phyloP scores from a whole-genome alignment of 2,113 vertebrate species.

The Leucopsar rothschildi region DNA sequence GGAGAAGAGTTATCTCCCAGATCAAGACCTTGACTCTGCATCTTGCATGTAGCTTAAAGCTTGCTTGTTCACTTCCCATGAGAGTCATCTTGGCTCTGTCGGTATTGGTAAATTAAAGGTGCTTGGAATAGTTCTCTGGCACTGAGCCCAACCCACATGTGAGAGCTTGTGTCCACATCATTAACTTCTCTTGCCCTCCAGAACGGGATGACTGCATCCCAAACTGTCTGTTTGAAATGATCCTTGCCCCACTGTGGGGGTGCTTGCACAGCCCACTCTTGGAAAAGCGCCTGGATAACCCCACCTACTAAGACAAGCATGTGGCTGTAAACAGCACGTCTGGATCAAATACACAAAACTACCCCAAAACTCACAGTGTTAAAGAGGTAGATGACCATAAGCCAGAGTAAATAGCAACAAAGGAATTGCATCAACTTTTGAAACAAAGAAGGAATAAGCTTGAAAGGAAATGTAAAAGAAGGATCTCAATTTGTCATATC shows the following conservation, averaged over 20 bases:
- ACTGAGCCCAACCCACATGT: background rate
- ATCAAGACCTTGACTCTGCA: slow-evolving; percentile 29
- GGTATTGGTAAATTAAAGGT: slow-evolving; percentile 29
- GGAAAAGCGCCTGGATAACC: background rate
- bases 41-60: background rate
- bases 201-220: background rate
- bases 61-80: background rate
- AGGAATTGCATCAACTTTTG: background rate
- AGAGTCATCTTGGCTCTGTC: background rate
- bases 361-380: background rate
- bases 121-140: background rate
- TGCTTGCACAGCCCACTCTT: background rate
- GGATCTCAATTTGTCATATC: background rate
- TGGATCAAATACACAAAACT: background rate
- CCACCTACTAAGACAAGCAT: background rate
- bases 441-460: background rate
- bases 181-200: background rate
- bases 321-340: background rate
- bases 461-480: background rate
- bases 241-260: background rate
- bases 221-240: background rate
- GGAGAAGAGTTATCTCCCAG: background rate
- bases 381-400: background rate
- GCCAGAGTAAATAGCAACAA: background rate
- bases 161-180: background rate